Base-by-base conservation (phyloP, 2,113 vertebrate genomes). In the Tonatia bakeri region DNA sequence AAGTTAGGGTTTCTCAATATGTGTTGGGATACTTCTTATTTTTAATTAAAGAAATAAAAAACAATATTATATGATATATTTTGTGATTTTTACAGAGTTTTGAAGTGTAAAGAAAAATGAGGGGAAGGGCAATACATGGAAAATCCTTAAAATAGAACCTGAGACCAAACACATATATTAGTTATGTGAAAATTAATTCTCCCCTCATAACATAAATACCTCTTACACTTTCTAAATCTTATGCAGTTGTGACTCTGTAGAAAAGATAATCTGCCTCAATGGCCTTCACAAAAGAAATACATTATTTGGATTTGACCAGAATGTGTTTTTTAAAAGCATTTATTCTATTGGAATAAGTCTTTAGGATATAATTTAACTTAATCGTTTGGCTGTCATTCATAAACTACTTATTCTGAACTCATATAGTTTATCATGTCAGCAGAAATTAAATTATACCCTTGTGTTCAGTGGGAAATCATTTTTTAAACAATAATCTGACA, bases 401-500 rank as follows among this genome's bases (percentile, higher is more conserved):
- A 75, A 96, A 94, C 22, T 80, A 38, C 26, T 92, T 93, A 94
- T 75, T 26, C 81, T 96, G 47, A 97, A 94, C 12, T 97, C 43
- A 56, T 13, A 59, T 61, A 87, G 59, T 94, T 97, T 94, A 94
- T 91, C 72, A 94, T 3, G 4, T 75, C 96, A 97, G 67, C 56
- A 96, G 67, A 95, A 98, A 96, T 15, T 97, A 97, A 98, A 97
- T 97, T 97, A 97, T 79, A 91, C 15, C 56, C 24, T 86, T 97
- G 36, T 89, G 85, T 95, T 95, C 52, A 87, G 47, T 14, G 33
- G 80, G 86, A 82, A 75, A 94, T 65, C 86, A 89, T 93, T 97
- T 97, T 94, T 70, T 31, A 93, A 92, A 96, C 92, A 87, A 93
- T 90, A 96, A 94, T 97, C 95, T 96, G 70, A 94, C 91, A 96